Evolutionary conservation across 1,140 invertebrate genomes (phyloP), one percentile per base, ranked within the genome.

Genomic region (Carcinoscorpius rotundicauda): DNA sequence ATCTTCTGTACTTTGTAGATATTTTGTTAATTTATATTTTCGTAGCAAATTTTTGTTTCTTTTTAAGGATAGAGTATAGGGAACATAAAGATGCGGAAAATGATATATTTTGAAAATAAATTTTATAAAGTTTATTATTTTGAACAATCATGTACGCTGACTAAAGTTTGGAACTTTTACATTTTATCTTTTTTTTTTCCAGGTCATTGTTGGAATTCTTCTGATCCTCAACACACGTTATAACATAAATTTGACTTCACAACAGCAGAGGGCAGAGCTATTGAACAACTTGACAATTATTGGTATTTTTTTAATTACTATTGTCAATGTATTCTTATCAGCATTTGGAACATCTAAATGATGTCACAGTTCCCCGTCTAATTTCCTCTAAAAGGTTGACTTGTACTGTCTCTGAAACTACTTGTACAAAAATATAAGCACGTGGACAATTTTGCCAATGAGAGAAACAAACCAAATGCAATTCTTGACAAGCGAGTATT

Each of bases 121-220:
- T 11, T 11, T 10, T 57, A 5, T 57, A 10, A 57, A 29, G 29
- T 29, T 57, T 57, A 57, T 11, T 11, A 29, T 57, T 57, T 57
- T 11, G 56, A 29, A 29, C 5, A 29, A 11, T 57, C 50, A 9
- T 52, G 9, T 10, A 52, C 6, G 55, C 59, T 66, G 58, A 53
- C 29, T 49, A 58, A 61, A 50, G 48, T 59, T 11, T 55, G 29
- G 10, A 49, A 64, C 5, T 55, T 9, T 51, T 8, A 57, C n/a
- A 49, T 59, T 49, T 10, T 29, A 29, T 29, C 29, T 29, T 29
- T 29, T 29, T 29, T 49, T 58, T 60, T 68, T 65, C 60, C 58
- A 70, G 69, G 55, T 73, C 10, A 51, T 73, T 8, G 68, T 72
- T 62, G 71, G 70, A 8, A 65, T 71, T n/a, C 58, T 72, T 6